These are phyloP conservation scores for Hipparchia sbordonii DNA, from an alignment of 2,888 invertebrate genomes.

Conservation along the genomic window DNA sequence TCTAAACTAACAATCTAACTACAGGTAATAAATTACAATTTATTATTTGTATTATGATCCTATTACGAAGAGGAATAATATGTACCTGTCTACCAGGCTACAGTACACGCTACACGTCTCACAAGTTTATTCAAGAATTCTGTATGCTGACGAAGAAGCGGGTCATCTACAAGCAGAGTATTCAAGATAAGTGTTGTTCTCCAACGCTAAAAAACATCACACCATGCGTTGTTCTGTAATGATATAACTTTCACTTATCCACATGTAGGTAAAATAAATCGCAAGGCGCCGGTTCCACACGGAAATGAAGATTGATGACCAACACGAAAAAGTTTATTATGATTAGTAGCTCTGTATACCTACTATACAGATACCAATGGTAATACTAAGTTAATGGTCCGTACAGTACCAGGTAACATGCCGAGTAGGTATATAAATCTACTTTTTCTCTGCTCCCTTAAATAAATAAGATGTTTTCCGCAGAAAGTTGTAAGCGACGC, in stretches of 20 bases:
- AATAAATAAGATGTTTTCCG: too few species aligned
- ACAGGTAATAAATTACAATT: too few species aligned
- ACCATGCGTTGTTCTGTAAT: constrained; percentile 60
- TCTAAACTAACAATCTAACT: too few species aligned
- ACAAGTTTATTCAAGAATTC: neutral
- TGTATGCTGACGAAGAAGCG: neutral
- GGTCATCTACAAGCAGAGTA: neutral
- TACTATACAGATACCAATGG: too few species aligned
- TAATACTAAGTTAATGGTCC: too few species aligned
- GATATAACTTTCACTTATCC: constrained; percentile 74
- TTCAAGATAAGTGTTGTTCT: neutral
- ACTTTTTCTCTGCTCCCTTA: too few species aligned
- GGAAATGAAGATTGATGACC: constrained; percentile 78
- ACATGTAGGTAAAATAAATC: constrained; percentile 65
- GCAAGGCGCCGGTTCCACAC: constrained; percentile 65
- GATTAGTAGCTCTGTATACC: constrained; percentile 47
- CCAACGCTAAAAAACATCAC: constrained; percentile 49
- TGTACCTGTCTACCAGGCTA: neutral
- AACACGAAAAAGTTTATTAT: constrained; percentile 56
- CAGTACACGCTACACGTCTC: too few species aligned
- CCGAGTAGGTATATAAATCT: neutral
- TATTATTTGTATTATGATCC: neutral
- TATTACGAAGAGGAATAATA: neutral
- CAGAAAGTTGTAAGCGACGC: too few species aligned
- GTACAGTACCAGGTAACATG: constrained; percentile 35